Evolutionary conservation across 2,113 vertebrate species (phyloP).

Genomic region (Neogobius melanostomus): DNA sequence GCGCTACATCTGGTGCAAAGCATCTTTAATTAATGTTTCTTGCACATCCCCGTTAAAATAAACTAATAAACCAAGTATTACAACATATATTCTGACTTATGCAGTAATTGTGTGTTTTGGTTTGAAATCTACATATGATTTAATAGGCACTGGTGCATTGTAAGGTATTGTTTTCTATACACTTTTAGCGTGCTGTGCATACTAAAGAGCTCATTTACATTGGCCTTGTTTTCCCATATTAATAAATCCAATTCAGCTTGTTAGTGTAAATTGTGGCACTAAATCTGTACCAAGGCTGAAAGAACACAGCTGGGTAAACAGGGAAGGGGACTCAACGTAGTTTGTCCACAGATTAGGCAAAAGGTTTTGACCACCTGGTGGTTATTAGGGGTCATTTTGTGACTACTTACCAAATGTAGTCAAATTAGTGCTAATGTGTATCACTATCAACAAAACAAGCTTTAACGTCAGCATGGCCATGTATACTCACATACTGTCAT

Average conservation of each 20-base stretch:
- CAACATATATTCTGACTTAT: neutral
- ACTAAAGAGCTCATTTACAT: neutral
- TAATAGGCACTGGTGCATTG: neutral
- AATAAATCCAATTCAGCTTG: conserved; percentile 9
- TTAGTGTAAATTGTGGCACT: neutral
- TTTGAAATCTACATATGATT: neutral
- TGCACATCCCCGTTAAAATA: too few relatives aligned
- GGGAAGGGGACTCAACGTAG: neutral
- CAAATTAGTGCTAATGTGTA: too few relatives aligned
- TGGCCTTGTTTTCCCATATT: neutral
- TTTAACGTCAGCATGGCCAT: too few relatives aligned
- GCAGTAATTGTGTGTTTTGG: neutral
- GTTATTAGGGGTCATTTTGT: neutral
- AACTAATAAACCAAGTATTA: neutral
- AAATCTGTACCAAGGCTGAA: conserved; percentile 6
- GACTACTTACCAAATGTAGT: too few relatives aligned
- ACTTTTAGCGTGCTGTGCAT: neutral
- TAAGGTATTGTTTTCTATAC: neutral
- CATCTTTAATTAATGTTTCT: too few relatives aligned
- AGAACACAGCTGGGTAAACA: conserved; percentile 9
- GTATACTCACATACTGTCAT: too few relatives aligned
- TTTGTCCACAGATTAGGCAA: neutral
- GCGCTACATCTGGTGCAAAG: too few relatives aligned
- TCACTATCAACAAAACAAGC: too few relatives aligned
- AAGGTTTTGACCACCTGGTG: neutral